Evolutionary conservation across 2,113 vertebrate genomes (phyloP).

Genomic region (Symphodus melops): DNA sequence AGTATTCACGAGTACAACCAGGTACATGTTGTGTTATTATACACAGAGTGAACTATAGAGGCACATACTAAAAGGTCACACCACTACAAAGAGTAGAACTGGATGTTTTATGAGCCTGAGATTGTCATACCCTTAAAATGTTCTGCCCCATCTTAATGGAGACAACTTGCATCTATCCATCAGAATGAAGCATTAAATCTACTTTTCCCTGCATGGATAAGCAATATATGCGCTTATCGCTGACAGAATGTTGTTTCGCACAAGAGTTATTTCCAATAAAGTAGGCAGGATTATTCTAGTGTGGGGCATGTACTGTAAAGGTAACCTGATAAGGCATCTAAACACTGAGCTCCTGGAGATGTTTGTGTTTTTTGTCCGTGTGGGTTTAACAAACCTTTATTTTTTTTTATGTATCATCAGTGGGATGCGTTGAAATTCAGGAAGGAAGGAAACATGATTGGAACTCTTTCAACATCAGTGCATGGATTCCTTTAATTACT

Average conservation of each 20-base stretch:
- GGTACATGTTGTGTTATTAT: too few relatives aligned
- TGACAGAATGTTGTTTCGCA: background rate
- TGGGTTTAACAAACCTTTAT: conserved; percentile 19
- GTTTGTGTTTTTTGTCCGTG: conserved; percentile 7
- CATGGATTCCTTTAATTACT: conserved; percentile 37
- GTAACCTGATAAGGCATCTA: background rate
- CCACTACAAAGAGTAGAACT: background rate
- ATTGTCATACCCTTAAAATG: background rate
- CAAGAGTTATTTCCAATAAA: background rate
- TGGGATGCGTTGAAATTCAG: background rate
- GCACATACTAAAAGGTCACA: background rate
- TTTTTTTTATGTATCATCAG: conserved; percentile 29
- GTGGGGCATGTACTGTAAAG: background rate
- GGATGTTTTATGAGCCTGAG: conserved; percentile 7
- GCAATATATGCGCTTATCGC: background rate
- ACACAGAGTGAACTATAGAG: background rate
- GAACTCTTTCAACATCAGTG: background rate
- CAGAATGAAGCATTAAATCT: background rate
- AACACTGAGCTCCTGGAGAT: background rate
- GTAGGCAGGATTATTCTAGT: background rate
- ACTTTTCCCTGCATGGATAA: background rate
- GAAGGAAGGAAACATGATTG: conserved; percentile 26
- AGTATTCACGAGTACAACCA: too few relatives aligned
- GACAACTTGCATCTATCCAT: background rate
- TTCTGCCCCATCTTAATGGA: background rate